Conservation (phyloP, 2,888 invertebrate species). For the Eupsilia transversa region DNA sequence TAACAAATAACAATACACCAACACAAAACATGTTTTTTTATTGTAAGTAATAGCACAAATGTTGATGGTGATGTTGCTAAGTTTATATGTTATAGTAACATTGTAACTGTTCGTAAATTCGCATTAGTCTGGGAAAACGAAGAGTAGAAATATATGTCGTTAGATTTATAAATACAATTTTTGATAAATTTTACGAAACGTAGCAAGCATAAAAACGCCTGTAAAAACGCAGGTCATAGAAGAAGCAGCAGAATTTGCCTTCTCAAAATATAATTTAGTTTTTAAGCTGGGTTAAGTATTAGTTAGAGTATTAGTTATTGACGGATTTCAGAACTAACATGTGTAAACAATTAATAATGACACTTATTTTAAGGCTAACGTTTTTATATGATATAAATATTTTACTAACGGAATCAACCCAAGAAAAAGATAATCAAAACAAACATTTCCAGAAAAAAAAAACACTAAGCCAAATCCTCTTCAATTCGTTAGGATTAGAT, state of each 20-base stretch:
- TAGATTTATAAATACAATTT: not conserved
- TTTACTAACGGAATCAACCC: not conserved
- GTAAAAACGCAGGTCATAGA: not conserved
- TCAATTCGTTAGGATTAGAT: not conserved
- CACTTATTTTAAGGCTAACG: not conserved
- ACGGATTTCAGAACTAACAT: not conserved
- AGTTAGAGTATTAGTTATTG: not conserved
- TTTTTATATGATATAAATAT: not conserved
- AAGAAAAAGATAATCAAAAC: not conserved
- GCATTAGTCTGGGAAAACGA: not conserved
- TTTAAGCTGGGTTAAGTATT: not conserved
- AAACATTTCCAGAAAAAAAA: not conserved
- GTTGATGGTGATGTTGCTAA: not conserved
- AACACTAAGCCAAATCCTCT: not conserved
- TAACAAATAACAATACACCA: not conserved
- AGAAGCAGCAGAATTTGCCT: not conserved
- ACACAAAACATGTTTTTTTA: not conserved
- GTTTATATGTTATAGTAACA: not conserved
- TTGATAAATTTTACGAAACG: slow-evolving; percentile 6
- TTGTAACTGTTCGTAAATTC: not conserved
- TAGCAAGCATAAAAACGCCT: not conserved
- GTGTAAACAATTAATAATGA: not conserved
- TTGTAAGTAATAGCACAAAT: no score
- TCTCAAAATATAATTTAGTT: not conserved
- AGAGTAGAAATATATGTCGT: not conserved